phyloP scores from a whole-genome alignment of 2,113 vertebrate species.

The Phalacrocorax aristotelis region DNA sequence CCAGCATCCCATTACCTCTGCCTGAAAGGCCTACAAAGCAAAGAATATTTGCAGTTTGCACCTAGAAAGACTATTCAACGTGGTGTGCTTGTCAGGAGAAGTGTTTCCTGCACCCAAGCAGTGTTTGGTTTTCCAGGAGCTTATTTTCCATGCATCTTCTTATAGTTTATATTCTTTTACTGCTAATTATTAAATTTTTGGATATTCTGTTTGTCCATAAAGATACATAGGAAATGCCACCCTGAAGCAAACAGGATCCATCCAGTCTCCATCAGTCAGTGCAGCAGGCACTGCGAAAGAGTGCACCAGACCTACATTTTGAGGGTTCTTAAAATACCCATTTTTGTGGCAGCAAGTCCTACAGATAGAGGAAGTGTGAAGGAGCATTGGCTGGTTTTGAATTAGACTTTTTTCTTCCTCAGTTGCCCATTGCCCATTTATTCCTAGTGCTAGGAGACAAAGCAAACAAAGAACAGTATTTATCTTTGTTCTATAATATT shows the following conservation, averaged over 20 bases:
- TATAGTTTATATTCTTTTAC: not conserved
- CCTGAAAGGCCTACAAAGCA: not conserved
- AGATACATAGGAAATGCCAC: not conserved
- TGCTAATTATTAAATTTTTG: not conserved
- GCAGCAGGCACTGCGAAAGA: not conserved
- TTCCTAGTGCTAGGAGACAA: not conserved
- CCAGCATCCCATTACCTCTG: not conserved
- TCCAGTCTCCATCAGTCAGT: not conserved
- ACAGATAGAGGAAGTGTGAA: not conserved
- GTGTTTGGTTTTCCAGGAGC: not conserved
- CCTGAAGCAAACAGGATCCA: not conserved
- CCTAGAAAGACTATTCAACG: not conserved
- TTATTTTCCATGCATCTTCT: not conserved
- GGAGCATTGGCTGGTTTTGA: not conserved
- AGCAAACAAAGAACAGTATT: constrained; percentile 28
- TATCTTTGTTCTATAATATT: not conserved
- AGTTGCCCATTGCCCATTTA: not conserved
- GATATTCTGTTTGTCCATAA: not conserved
- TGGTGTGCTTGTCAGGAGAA: not conserved
- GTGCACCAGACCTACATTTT: not conserved
- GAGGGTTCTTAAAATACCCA: not conserved
- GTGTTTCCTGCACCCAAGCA: not conserved
- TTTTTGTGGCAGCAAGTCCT: not conserved
- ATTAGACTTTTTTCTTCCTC: not conserved
- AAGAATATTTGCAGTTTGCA: not conserved